Evolutionary conservation across 2,888 invertebrate species (phyloP).

Genomic region (Papilio demoleus): DNA sequence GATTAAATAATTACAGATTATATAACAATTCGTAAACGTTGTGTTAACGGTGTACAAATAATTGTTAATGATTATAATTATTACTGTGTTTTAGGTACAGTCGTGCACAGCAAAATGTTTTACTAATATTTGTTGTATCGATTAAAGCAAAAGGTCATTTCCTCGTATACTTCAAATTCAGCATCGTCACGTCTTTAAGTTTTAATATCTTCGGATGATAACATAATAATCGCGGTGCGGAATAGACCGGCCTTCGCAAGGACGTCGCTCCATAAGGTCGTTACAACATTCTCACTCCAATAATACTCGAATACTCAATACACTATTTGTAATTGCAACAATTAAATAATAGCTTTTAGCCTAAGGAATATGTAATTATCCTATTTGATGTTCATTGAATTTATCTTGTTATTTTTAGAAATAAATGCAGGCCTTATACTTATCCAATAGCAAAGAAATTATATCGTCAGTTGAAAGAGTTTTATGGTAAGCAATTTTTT

Average conservation of each 20-base stretch:
- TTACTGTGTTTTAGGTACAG: slow-evolving; percentile 51
- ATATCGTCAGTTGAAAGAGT: not conserved
- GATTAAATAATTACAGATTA: slow-evolving; percentile 24
- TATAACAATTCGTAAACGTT: slow-evolving; percentile 16
- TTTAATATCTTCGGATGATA: slow-evolving; percentile 59
- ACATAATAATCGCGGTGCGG: slow-evolving; percentile 56
- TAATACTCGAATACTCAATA: slow-evolving; percentile 52
- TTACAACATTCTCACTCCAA: slow-evolving; percentile 55
- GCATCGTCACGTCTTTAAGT: slow-evolving; percentile 62
- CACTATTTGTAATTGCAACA: slow-evolving; percentile 34
- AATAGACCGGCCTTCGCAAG: slow-evolving; percentile 75
- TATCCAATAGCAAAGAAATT: slow-evolving; percentile 10
- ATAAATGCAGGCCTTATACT: slow-evolving; percentile 17
- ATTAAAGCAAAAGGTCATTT: slow-evolving; percentile 78
- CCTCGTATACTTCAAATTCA: slow-evolving; percentile 69
- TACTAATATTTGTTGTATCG: slow-evolving; percentile 73
- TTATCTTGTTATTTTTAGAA: slow-evolving; percentile 15
- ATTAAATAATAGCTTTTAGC: slow-evolving; percentile 27
- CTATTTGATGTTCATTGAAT: slow-evolving; percentile 21
- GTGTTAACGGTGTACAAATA: slow-evolving; percentile 12
- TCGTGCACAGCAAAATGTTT: slow-evolving; percentile 74
- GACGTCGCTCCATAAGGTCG: slow-evolving; percentile 62
- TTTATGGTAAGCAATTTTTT: slow-evolving; percentile 3
- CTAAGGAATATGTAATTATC: slow-evolving; percentile 37
- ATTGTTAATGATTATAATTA: slow-evolving; percentile 41